Percentiles rank a stretch among this genome's conserved stretches.
phyloP scores from a whole-genome alignment of 2,797 vertebrate species.

The Muscicapa striata region DNA sequence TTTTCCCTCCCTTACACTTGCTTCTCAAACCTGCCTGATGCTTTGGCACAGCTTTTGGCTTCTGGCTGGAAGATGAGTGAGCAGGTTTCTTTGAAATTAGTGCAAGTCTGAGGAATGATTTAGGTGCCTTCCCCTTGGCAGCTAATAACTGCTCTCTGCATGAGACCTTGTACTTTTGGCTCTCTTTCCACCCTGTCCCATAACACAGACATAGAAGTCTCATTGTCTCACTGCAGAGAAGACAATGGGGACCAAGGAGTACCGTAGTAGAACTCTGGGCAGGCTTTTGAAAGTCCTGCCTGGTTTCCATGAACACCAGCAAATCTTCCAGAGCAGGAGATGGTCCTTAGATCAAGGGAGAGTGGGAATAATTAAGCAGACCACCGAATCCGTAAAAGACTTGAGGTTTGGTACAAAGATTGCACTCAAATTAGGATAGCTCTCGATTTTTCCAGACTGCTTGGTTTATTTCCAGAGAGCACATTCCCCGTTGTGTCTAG shows the following conservation, averaged over 20 bases:
- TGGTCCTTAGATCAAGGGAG: background rate
- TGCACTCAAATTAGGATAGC: constrained; percentile 40
- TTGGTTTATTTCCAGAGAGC: constrained; percentile 63
- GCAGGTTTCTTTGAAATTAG: constrained; percentile 54
- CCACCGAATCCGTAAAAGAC: background rate
- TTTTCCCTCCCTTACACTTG: background rate
- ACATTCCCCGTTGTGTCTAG: constrained; percentile 64
- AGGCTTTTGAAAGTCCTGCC: background rate
- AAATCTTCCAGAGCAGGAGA: background rate
- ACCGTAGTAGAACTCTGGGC: background rate
- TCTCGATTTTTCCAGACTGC: constrained; percentile 64
- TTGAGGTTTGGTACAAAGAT: constrained; percentile 39
- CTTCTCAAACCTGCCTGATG: constrained; percentile 29
- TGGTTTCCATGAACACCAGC: background rate
- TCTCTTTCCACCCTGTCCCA: background rate
- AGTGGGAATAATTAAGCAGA: constrained; percentile 41
- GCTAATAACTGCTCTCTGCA: constrained; percentile 39
- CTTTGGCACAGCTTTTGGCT: constrained; percentile 47
- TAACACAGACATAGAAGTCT: constrained; percentile 37
- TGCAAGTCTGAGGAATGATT: constrained; percentile 55
- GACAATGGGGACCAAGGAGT: background rate
- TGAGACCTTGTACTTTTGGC: constrained; percentile 38
- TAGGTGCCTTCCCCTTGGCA: constrained; percentile 51
- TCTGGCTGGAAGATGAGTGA: constrained; percentile 52
- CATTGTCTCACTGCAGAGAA: constrained; percentile 11